Percentiles rank a stretch among this genome's conserved stretches.
Evolutionary conservation across 2,113 vertebrate species (phyloP).

Genomic region (Sylvia atricapilla): DNA sequence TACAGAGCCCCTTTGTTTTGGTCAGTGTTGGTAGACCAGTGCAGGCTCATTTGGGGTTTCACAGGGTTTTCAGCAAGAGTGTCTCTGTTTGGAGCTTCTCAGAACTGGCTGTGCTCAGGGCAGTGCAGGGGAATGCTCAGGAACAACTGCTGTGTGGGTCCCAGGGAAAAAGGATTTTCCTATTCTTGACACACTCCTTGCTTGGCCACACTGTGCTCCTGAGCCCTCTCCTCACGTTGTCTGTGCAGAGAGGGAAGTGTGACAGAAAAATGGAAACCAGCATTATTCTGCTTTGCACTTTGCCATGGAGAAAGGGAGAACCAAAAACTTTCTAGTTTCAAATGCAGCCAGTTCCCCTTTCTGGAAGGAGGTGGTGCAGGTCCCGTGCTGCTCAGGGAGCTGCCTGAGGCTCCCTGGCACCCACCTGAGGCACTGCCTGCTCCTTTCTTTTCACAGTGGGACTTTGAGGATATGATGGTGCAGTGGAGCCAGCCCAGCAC

Average conservation of each 20-base stretch:
- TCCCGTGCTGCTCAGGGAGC: fast-evolving
- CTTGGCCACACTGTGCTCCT: fast-evolving
- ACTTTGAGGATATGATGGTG: constrained; percentile 70
- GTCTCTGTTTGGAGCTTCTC: background rate
- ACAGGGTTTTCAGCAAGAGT: background rate
- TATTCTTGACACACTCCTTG: background rate
- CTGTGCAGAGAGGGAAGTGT: background rate
- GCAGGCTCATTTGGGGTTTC: background rate
- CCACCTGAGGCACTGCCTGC: fast-evolving
- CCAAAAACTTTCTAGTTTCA: background rate
- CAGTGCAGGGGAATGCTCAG: background rate
- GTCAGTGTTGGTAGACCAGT: background rate
- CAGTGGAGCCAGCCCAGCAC: constrained; percentile 46
- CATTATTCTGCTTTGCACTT: background rate
- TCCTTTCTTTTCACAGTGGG: constrained; percentile 69
- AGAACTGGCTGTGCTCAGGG: background rate
- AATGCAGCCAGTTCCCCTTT: background rate
- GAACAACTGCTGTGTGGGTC: background rate
- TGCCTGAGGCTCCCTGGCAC: fast-evolving
- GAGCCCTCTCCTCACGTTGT: background rate
- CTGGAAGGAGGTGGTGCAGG: fast-evolving
- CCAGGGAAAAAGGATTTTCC: background rate
- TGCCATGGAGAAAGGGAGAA: background rate
- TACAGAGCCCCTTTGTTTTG: background rate
- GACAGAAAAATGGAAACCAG: background rate